Conservation (phyloP, 2,888 invertebrate species). For the Agrotis exclamationis region DNA sequence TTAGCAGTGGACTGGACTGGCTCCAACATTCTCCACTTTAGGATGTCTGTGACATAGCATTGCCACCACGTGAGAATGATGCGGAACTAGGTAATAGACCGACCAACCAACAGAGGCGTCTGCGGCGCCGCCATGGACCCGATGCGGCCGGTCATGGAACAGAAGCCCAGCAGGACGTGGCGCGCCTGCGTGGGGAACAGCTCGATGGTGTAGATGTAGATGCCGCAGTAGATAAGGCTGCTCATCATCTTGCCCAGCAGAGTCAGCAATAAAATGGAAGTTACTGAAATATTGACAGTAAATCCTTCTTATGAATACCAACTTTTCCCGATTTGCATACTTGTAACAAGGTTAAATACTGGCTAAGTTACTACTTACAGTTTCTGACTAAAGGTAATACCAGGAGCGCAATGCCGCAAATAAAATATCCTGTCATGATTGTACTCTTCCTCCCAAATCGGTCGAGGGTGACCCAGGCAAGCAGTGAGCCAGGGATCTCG, state of each 20-base stretch:
- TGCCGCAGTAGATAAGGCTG: slow-evolving; percentile 91
- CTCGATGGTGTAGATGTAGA: slow-evolving; percentile 92
- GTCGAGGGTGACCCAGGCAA: slow-evolving; percentile 40
- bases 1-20: too few relatives aligned
- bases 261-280: slow-evolving; percentile 49
- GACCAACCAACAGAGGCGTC: slow-evolving; percentile 90
- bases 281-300: slow-evolving; percentile 33
- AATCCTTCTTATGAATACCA: not conserved
- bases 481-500: slow-evolving; percentile 90
- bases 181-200: slow-evolving; percentile 92
- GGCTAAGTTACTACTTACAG: slow-evolving; percentile 34
- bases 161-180: slow-evolving; percentile 90
- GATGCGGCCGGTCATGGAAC: slow-evolving; percentile 92
- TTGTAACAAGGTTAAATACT: too few relatives aligned
- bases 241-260: slow-evolving; percentile 91
- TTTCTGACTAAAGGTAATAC: slow-evolving; percentile 4
- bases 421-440: slow-evolving; percentile 46
- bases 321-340: not conserved
- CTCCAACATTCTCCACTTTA: too few relatives aligned
- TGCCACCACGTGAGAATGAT: not conserved
- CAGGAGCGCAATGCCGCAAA: slow-evolving; percentile 44
- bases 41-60: too few relatives aligned
- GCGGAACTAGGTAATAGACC: slow-evolving; percentile 5
- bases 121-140: slow-evolving; percentile 92
- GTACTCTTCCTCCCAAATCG: slow-evolving; percentile 59